A percentile compares a stretch with the other conserved stretches of the same genome.
Evolutionary conservation across 2,888 invertebrate species (phyloP).

Genomic region (Mamestra brassicae): DNA sequence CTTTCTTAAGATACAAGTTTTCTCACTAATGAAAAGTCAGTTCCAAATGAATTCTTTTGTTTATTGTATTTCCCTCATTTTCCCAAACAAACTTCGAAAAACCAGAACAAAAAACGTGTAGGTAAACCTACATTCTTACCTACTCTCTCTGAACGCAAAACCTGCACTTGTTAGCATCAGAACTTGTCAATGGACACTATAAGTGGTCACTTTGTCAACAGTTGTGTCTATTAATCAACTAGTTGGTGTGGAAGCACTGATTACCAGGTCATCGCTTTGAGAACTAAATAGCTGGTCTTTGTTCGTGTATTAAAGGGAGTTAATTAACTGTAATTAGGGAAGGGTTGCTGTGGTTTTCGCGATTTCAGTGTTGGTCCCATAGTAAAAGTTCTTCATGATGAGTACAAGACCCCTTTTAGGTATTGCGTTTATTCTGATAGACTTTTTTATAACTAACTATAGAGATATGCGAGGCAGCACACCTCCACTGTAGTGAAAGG

Average conservation of each 20-base stretch:
- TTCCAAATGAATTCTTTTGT: no score
- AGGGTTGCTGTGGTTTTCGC: no score
- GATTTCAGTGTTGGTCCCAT: no score
- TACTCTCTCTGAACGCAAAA: slow-evolving; percentile 17
- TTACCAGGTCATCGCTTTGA: slow-evolving; percentile 44
- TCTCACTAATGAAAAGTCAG: no score
- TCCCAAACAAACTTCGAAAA: background rate
- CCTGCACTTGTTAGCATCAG: slow-evolving; percentile 26
- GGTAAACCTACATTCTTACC: background rate
- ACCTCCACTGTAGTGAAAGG: no score
- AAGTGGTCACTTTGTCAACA: slow-evolving; percentile 51
- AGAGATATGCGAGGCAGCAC: no score
- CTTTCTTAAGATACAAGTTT: no score
- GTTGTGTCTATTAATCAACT: slow-evolving; percentile 57
- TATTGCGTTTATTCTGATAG: no score
- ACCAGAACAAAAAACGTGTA: background rate
- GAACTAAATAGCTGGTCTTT: slow-evolving; percentile 26
- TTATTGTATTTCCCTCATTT: background rate
- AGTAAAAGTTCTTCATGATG: no score
- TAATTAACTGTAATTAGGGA: background rate
- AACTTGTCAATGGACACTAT: slow-evolving; percentile 36
- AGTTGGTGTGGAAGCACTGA: slow-evolving; percentile 24
- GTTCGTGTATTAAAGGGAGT: slow-evolving; percentile 8
- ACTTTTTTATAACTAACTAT: no score
- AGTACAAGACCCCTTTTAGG: no score